Evolutionary conservation across 2,113 vertebrate species (phyloP).

Genomic region (Rhabdornis inornatus): DNA sequence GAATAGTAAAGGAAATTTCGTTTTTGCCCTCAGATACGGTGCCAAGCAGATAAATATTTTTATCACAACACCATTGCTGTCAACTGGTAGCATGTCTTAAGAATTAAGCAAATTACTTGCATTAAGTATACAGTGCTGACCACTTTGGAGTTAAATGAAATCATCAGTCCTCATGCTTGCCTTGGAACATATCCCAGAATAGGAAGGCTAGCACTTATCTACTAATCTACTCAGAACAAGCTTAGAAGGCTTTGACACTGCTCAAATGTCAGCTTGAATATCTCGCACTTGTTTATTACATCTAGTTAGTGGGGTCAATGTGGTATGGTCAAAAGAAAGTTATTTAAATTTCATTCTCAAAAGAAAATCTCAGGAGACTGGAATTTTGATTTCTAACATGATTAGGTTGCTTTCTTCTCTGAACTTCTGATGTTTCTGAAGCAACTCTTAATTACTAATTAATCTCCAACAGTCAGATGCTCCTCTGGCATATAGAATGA

Average conservation of each 20-base stretch:
- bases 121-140: neutral
- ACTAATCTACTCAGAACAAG: constrained; percentile 58
- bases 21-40: neutral
- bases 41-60: neutral
- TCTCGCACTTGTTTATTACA: constrained; percentile 51
- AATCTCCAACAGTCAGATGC: neutral
- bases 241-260: constrained; percentile 59
- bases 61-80: accelerated
- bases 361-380: neutral
- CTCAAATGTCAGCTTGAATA: constrained; percentile 62
- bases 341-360: neutral
- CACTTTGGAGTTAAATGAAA: constrained; percentile 27
- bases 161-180: neutral
- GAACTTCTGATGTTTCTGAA: neutral
- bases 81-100: neutral
- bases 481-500: neutral
- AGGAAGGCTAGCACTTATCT: constrained; percentile 55
- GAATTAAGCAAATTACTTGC: neutral
- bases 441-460: constrained; percentile 17
- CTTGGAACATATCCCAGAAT: constrained; percentile 62
- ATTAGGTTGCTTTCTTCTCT: neutral
- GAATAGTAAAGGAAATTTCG: neutral
- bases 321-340: neutral
- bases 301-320: constrained; percentile 2
- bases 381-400: neutral